Evolutionary conservation across 1,140 invertebrate genomes (phyloP).

Genomic region (Geopemphigus sp.): DNA sequence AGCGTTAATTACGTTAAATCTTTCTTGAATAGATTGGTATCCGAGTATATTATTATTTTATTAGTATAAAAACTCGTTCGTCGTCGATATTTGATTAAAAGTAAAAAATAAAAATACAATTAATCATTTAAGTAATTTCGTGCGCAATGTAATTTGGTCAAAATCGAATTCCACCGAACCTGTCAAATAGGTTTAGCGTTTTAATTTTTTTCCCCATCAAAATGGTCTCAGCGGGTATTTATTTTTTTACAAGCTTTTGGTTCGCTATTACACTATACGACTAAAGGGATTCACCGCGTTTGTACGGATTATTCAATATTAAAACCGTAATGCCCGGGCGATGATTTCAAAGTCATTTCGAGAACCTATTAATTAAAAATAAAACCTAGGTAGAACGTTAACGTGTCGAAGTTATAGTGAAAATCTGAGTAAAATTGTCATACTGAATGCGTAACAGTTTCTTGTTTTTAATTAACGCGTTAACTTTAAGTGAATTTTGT

Average conservation of each 20-base stretch:
- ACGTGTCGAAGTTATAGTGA: no score
- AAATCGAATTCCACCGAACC: conserved; percentile 18
- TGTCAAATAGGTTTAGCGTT: conserved; percentile 31
- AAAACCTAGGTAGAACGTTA: no score
- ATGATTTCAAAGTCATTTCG: no score
- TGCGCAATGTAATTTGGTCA: background rate
- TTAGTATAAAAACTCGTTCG: background rate
- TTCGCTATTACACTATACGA: background rate
- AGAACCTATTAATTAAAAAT: no score
- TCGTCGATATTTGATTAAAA: conserved; percentile 13
- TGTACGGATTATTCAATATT: no score
- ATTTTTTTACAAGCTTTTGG: background rate
- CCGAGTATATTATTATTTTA: background rate
- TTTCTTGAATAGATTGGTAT: background rate
- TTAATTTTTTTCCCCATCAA: conserved; percentile 1
- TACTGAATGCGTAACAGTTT: no score
- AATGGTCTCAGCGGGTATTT: background rate
- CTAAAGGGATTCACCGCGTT: background rate
- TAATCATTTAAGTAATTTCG: conserved; percentile 36
- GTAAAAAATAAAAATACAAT: background rate
- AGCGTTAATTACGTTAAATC: background rate
- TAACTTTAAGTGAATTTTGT: no score
- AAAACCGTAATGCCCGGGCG: no score
- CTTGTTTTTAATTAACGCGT: no score
- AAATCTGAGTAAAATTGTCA: no score